phyloP scores from a whole-genome alignment of 1,140 invertebrate genomes.

The Drosophila murphyi region DNA sequence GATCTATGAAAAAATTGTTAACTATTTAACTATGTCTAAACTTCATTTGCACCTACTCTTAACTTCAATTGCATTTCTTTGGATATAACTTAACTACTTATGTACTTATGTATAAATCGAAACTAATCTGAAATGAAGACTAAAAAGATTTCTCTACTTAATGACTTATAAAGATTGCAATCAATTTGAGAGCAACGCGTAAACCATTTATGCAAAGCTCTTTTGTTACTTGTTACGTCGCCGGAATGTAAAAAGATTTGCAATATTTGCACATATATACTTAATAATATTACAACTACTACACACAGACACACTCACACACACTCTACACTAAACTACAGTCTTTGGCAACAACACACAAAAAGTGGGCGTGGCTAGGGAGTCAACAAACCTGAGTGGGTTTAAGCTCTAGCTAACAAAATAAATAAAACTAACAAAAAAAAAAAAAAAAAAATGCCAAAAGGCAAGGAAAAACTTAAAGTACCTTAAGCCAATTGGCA shows the following conservation, averaged over 20 bases:
- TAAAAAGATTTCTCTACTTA: slow-evolving; percentile 78
- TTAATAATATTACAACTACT: slow-evolving; percentile 14
- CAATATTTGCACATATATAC: slow-evolving; percentile 74
- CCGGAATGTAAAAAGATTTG: slow-evolving; percentile 55
- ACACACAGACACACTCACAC: slow-evolving; percentile 47
- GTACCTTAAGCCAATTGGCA: slow-evolving; percentile 84
- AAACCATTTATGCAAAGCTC: slow-evolving; percentile 21
- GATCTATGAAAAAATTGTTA: slow-evolving; percentile 69
- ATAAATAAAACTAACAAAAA: background rate
- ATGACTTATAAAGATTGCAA: slow-evolving; percentile 78
- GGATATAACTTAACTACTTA: slow-evolving; percentile 56
- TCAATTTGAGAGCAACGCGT: slow-evolving; percentile 51
- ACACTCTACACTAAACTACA: slow-evolving; percentile 35
- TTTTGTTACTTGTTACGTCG: slow-evolving; percentile 69
- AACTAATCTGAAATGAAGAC: slow-evolving; percentile 79
- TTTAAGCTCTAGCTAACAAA: slow-evolving; percentile 38
- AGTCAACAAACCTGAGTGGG: slow-evolving; percentile 55
- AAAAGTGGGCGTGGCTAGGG: slow-evolving; percentile 7
- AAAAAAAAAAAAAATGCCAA: slow-evolving; percentile 46
- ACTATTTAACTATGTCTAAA: slow-evolving; percentile 65
- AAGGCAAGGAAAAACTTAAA: slow-evolving; percentile 77
- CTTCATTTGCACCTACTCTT: slow-evolving; percentile 63
- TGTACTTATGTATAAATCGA: slow-evolving; percentile 49
- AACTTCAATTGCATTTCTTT: slow-evolving; percentile 75
- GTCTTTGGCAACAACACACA: slow-evolving; percentile 28